Evolutionary conservation across 2,888 invertebrate species (phyloP), one percentile per base, ranked within the genome.

Genomic region (Coleophora deauratella): DNA sequence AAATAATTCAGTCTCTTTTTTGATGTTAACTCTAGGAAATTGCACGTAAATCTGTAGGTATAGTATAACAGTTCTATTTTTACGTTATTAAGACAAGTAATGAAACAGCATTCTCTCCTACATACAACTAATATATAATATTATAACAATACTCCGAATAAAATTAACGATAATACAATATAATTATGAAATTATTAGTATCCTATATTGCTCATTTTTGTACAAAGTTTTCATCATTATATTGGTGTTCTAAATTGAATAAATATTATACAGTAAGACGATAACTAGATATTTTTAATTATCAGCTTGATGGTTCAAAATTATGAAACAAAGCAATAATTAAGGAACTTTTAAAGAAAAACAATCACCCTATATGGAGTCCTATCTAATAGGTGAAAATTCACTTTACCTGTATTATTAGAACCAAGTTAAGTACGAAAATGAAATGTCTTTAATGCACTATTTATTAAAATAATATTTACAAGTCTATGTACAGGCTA

Each of bases 201-300:
- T 21, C 69, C 79, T 84, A 85, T 85, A 85, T 85, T 85, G 85
- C 85, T 85, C 72, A 70, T 79, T 66, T 84, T 85, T 85, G 85
- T 85, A 85, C 85, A 84, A 82, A 80, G 82, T 82, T 85, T 76
- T 77, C 77, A 66, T 77, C 62, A 74, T 21, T 21, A 21, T 77
- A 79, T 85, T 84, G 85, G 84, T 85, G 84, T 84, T 82, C 66
- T 72, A 72, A 66, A 74, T 76, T 68, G 67, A 72, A 78, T 79
- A 77, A 80, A 64, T 70, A 71, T 57, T 75, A 68, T 75, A 66
- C 66, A 74, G 70, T 70, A 72, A 76, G 60, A 72, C 57, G 63
- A 66, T 64, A 66, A 62, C 65, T 66, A 58, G 62, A 65, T n/a
- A 37, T 40, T 41, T 38, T 55, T 58, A 66, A 65, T 62, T 64